Evolutionary conservation across 2,113 vertebrate species (phyloP).

Genomic region (Corvus cornix): DNA sequence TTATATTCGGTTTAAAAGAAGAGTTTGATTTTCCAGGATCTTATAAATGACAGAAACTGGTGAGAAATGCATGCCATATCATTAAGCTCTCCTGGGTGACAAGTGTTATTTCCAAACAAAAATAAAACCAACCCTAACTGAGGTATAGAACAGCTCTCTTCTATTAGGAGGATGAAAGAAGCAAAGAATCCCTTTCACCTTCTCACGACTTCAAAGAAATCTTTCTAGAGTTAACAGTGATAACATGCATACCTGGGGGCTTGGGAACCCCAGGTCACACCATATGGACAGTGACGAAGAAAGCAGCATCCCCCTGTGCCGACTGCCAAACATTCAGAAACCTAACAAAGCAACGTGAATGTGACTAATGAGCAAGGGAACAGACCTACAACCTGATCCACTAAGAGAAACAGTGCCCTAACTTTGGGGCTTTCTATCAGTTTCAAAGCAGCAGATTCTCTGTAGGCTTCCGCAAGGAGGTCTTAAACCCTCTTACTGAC

Average conservation of each 20-base stretch:
- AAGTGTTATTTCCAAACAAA: neutral
- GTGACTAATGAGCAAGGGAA: neutral
- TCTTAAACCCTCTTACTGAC: neutral
- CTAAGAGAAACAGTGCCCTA: neutral
- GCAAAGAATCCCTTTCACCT: neutral
- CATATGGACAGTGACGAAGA: rapidly evolving
- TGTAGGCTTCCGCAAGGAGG: neutral
- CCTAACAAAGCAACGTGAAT: neutral
- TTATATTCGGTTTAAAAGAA: neutral
- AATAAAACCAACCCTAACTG: neutral
- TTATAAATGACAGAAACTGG: neutral
- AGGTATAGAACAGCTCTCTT: neutral
- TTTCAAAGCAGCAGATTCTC: neutral
- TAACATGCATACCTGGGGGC: neutral
- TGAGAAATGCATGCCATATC: neutral
- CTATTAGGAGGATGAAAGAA: neutral
- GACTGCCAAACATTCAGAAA: neutral
- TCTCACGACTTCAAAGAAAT: neutral
- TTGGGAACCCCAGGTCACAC: neutral
- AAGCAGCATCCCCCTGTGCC: neutral
- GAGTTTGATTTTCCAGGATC: neutral
- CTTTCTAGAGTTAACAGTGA: neutral
- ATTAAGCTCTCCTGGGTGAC: neutral
- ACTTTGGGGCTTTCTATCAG: neutral
- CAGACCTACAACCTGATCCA: neutral